Base-by-base conservation (phyloP, 2,113 vertebrate genomes). In the Chrysemys picta region DNA sequence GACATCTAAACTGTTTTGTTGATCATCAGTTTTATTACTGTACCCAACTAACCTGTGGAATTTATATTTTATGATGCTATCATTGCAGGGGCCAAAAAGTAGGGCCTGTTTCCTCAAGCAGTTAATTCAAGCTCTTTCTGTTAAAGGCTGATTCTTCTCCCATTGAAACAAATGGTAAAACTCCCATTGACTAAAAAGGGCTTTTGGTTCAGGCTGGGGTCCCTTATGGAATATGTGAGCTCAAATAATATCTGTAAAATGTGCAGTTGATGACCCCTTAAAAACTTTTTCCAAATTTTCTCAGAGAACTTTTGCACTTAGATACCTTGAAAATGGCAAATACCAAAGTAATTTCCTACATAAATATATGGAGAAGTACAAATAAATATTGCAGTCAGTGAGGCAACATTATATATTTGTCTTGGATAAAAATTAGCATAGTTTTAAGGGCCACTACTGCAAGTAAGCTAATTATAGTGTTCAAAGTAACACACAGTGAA, bases 401-500 rank as follows among this genome's bases (percentile, higher is more conserved):
- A 82, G 11, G 65, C 17, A 72, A 52, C 13, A 56, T 89, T 38
- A 50, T 57, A 38, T 78, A 3, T 82, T 91, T 76, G n/a, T 22
- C 17, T 72, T 69, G 47, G 25, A 35, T 56, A 94, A 62, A 91
- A 94, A 93, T 2, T 91, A 54, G 31, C 45, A 83, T 19, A 83
- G 9, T 4, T 21, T 79, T 65, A 91, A 85, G 17, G 2, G 80
- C 49, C 49, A 10, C 1, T 84, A 5, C 11, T 91, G 91, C 86
- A 82, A 12, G 8, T 85, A 91, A 78, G 19, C 75, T 47, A 78
- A 88, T 88, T 72, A 50, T 56, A 31, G 69, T 62, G 38, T n/a
- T 89, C 92, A 91, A 93, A 84, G 82, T 84, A 92, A 56, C 47
- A 88, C 76, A 94, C 94, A 79, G 1, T 13, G 8, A 47, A 38